Evolutionary conservation across 2,113 vertebrate genomes (phyloP).

Genomic region (Guaruba guarouba): DNA sequence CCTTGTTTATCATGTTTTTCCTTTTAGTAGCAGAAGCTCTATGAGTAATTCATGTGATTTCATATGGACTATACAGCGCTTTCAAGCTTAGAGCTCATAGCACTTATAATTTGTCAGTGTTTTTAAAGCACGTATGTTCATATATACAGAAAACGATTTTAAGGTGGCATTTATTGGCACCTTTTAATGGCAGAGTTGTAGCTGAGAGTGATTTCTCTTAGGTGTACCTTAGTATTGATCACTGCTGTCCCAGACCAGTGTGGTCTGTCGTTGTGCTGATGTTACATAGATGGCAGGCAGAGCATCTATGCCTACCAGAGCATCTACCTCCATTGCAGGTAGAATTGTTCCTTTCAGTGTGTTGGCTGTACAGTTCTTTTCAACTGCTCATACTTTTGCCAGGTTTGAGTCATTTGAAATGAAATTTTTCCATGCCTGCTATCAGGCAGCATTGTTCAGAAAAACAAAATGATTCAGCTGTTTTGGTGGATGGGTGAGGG

Average conservation of each 20-base stretch:
- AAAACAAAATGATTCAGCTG: slow-evolving; percentile 31
- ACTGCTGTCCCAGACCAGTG: background rate
- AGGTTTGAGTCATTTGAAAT: background rate
- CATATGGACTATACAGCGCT: background rate
- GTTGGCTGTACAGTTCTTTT: background rate
- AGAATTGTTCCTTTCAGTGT: background rate
- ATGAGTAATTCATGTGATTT: background rate
- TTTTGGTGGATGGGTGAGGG: background rate
- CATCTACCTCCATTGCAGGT: background rate
- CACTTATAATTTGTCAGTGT: background rate
- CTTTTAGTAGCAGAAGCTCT: background rate
- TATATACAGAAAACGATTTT: background rate
- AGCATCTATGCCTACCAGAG: background rate
- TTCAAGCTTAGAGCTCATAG: background rate
- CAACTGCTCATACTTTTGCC: background rate
- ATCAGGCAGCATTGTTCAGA: background rate
- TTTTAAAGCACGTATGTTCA: background rate
- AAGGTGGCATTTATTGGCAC: background rate
- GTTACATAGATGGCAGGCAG: background rate
- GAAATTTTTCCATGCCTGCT: background rate
- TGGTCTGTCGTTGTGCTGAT: background rate
- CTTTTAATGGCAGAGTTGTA: background rate
- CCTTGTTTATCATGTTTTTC: background rate
- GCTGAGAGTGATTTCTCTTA: background rate
- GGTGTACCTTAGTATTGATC: background rate